Evolutionary conservation across 2,797 vertebrate genomes (phyloP).

Genomic region (Mastacembelus armatus): DNA sequence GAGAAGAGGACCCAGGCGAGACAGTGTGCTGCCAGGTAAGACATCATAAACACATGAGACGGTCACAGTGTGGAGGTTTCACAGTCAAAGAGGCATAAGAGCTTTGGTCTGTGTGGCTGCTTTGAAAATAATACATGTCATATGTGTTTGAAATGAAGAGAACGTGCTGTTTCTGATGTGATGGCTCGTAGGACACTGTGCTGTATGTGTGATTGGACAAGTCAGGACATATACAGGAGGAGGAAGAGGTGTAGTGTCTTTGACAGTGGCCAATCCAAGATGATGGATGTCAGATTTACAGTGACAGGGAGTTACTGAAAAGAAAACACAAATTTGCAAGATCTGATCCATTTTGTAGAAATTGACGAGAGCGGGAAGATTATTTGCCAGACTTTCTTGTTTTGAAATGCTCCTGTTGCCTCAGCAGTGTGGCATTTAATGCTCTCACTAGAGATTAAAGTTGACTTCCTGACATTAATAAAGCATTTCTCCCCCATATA

Average conservation of each 20-base stretch:
- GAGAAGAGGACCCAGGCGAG: slow-evolving; percentile 71
- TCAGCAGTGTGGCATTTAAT: background rate
- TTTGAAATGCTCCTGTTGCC: background rate
- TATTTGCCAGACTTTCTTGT: background rate
- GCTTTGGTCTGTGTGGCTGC: slow-evolving; percentile 29
- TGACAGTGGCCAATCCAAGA: slow-evolving; percentile 66
- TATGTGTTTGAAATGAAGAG: slow-evolving; percentile 22
- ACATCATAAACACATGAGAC: slow-evolving; percentile 13
- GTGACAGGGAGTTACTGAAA: slow-evolving; percentile 14
- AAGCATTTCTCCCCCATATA: background rate
- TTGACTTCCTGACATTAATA: background rate
- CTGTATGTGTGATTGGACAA: slow-evolving; percentile 45
- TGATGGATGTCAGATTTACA: slow-evolving; percentile 44
- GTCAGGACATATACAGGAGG: slow-evolving; percentile 36
- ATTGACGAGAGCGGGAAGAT: background rate
- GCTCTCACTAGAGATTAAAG: background rate
- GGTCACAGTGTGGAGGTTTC: slow-evolving; percentile 9
- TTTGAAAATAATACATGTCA: slow-evolving; percentile 32
- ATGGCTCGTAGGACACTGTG: slow-evolving; percentile 38
- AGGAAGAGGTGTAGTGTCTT: slow-evolving; percentile 30
- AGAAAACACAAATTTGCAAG: background rate
- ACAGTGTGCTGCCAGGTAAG: slow-evolving; percentile 79
- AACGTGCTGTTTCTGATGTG: slow-evolving; percentile 18
- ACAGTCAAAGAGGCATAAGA: background rate
- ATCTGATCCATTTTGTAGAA: slow-evolving; percentile 1